Conservation (phyloP, 1,140 invertebrate genomes). For the honey bee (Apis mellifera) region DNA sequence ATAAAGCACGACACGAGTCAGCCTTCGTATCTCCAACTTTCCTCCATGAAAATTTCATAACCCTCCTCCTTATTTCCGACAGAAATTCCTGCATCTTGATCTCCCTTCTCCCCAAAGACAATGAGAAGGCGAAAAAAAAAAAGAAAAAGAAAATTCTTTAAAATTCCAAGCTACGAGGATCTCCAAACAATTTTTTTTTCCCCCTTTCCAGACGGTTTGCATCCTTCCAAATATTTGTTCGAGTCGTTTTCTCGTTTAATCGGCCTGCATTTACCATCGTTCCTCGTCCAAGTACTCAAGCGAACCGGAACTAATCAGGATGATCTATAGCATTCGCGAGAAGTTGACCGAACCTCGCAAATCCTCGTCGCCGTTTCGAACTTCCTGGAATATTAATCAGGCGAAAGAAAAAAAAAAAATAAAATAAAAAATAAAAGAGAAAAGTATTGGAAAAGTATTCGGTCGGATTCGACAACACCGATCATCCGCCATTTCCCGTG, state of each 20-base stretch:
- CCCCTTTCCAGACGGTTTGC: neutral
- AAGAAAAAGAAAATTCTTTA: neutral
- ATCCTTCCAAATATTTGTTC: neutral
- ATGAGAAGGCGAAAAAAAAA: too few relatives aligned
- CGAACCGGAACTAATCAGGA: neutral
- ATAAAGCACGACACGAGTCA: neutral
- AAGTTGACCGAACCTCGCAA: constrained; percentile 2
- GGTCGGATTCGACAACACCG: too few relatives aligned
- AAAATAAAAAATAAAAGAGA: neutral
- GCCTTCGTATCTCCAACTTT: neutral
- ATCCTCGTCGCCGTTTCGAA: neutral
- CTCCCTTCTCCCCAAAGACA: neutral
- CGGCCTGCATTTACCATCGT: neutral
- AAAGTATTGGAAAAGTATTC: constrained; percentile 19
- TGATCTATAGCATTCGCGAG: neutral
- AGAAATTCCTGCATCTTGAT: neutral
- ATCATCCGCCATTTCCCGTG: neutral
- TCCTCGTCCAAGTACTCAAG: neutral
- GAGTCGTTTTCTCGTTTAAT: neutral
- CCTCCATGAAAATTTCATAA: neutral
- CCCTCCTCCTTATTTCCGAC: neutral
- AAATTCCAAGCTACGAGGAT: neutral
- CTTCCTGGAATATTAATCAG: constrained; percentile 24
- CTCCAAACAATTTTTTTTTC: neutral
- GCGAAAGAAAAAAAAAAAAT: neutral